Conservation (phyloP, 2,888 invertebrate genomes). For the Drosophila koepferae region DNA sequence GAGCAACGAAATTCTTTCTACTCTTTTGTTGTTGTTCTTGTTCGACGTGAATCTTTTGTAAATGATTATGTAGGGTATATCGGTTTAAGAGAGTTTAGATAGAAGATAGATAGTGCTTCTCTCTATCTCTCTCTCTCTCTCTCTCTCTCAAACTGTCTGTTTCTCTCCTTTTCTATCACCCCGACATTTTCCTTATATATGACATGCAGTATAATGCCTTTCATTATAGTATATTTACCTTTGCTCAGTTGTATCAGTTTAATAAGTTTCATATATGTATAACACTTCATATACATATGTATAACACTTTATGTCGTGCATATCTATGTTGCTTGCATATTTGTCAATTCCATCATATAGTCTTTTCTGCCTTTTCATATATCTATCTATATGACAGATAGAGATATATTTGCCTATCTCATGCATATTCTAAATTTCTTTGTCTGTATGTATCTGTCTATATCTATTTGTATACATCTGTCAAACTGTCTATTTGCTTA, state of each 20-base stretch:
- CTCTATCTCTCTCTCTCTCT: no score
- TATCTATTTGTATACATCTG: not conserved
- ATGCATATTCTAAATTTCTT: not conserved
- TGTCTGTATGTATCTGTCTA: not conserved
- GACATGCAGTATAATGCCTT: no score
- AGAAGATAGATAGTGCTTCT: not conserved
- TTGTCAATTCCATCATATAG: not conserved
- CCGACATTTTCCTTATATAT: no score
- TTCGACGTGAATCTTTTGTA: not conserved
- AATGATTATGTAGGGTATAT: not conserved
- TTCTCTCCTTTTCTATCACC: no score
- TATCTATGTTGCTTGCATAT: no score
- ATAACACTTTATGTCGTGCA: no score
- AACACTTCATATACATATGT: no score
- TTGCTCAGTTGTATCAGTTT: no score
- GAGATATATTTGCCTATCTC: not conserved
- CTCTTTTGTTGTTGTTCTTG: slow-evolving; percentile 32
- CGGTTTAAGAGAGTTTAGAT: not conserved
- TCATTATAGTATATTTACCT: no score
- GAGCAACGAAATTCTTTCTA: slow-evolving; percentile 60
- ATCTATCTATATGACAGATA: not conserved
- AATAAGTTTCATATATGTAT: no score
- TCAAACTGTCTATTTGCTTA: not conserved
- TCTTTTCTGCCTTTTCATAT: not conserved
- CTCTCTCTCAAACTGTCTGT: no score